Percentiles rank a stretch among this genome's conserved stretches.
Conservation (phyloP, 1,140 invertebrate genomes). For the Ceratoteleas bidentatus region DNA sequence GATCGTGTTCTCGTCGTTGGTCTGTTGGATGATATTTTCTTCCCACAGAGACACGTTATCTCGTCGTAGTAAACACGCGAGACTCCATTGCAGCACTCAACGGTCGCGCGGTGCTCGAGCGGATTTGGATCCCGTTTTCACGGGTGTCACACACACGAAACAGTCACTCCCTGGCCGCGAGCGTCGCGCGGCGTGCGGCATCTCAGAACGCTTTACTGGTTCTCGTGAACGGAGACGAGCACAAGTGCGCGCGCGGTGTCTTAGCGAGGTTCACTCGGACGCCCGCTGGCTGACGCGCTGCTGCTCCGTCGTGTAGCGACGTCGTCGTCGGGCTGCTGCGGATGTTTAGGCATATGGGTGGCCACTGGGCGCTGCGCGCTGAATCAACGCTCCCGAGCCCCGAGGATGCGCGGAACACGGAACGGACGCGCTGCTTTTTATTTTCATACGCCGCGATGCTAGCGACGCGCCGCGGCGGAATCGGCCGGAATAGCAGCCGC, state of each 20-base stretch:
- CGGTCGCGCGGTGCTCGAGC: neutral
- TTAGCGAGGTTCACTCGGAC: neutral
- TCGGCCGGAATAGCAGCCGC: neutral
- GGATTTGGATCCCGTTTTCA: slow-evolving; percentile 9
- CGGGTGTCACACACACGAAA: slow-evolving; percentile 4
- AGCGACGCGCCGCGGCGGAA: slow-evolving; percentile 24
- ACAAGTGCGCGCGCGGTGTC: neutral
- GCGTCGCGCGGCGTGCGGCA: slow-evolving; percentile 19
- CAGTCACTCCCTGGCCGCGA: slow-evolving; percentile 39
- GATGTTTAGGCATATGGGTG: slow-evolving; percentile 51
- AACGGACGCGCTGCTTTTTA: slow-evolving; percentile 27
- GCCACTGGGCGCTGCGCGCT: slow-evolving; percentile 46
- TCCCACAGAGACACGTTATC: no score
- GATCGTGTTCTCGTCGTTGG: no score
- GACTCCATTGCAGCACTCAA: slow-evolving; percentile 34
- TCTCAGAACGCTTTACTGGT: no score
- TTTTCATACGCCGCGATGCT: slow-evolving; percentile 5
- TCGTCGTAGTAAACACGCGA: no score
- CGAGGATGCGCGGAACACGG: slow-evolving; percentile 23
- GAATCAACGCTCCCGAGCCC: slow-evolving; percentile 31
- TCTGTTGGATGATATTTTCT: no score
- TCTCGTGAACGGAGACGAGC: neutral
- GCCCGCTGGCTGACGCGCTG: slow-evolving; percentile 12
- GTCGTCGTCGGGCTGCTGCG: slow-evolving; percentile 35
- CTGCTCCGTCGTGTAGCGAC: slow-evolving; percentile 14